Base-by-base conservation (phyloP, 2,888 invertebrate genomes). In the Tetheella fluctuosa region DNA sequence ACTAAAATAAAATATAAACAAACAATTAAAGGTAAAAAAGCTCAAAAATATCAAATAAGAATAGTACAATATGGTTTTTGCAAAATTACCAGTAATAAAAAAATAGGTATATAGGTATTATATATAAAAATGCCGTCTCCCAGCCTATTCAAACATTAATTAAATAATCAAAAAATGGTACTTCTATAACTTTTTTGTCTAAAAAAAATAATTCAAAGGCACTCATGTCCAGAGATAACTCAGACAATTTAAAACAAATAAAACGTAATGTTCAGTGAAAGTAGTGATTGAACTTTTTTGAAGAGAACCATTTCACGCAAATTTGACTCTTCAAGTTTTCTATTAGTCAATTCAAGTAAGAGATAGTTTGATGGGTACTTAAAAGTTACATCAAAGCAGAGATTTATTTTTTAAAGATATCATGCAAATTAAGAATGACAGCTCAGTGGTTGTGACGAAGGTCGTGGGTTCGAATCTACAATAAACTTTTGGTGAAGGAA, bases 161-260 rank as follows among this genome's bases (percentile, higher is more conserved):
- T 0, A 1, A 6, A 28, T 0, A 28, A 28, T 28, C 7, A 28
- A 30, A 30, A 34, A 34, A 34, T 3, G 6, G 34, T 13, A 6
- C 0, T 6, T n/a, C 10, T 39, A 39, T n/a, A 7, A 34, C 2
- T 1, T 34, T 34, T 34, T 34, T 2, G 34, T 34, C 4, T 7
- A 3, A 39, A 39, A 39, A 39, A n/a, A 2, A 15, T 37, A 2
- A 37, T 37, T 37, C 1, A 15, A 37, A 15, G 15, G 0, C n/a
- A 39, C n/a, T 39, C 1, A 39, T 39, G 6, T n/a, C n/a, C 15
- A 39, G n/a, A 39, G n/a, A n/a, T 39, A 15, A n/a, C 37, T 37
- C 15, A 34, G 34, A 34, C 34, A 37, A 10, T 48, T 48, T 48
- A 48, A 48, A 48, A 48, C 20, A 20, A 48, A 48, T 48, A 48